Evolutionary conservation across 2,888 invertebrate genomes (phyloP).

Genomic region (Pemphredon lugubris): DNA sequence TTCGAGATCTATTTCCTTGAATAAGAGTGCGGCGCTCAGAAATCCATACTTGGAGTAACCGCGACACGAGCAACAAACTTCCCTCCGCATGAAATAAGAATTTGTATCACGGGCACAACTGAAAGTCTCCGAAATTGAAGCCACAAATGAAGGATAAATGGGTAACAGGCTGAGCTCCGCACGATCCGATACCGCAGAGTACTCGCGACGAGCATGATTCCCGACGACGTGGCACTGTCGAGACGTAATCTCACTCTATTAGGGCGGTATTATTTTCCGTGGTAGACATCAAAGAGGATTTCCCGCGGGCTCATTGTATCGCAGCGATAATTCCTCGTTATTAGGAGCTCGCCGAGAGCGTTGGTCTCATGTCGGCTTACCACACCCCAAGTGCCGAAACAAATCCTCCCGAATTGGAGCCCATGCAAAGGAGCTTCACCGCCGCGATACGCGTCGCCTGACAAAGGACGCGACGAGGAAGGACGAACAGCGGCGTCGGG

Average conservation of each 20-base stretch:
- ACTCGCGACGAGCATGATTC: constrained; percentile 27
- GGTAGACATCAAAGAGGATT: constrained; percentile 80
- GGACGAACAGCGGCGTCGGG: constrained; percentile 37
- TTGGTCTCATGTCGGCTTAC: constrained; percentile 80
- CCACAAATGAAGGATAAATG: constrained; percentile 40
- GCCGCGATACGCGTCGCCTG: constrained; percentile 44
- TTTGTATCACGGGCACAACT: too few relatives aligned
- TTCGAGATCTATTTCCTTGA: too few relatives aligned
- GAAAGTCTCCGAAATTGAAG: constrained; percentile 18
- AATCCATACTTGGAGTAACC: too few relatives aligned
- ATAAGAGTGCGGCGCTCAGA: too few relatives aligned
- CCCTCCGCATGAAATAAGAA: too few relatives aligned
- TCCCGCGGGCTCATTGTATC: constrained; percentile 75
- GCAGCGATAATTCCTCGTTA: constrained; percentile 80
- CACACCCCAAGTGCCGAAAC: constrained; percentile 80
- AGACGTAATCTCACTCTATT: constrained; percentile 77
- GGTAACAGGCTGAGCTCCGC: constrained; percentile 24
- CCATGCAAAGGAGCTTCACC: constrained; percentile 75
- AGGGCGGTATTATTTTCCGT: constrained; percentile 78
- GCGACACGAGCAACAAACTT: too few relatives aligned
- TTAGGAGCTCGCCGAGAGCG: constrained; percentile 73
- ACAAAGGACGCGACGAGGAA: constrained; percentile 65
- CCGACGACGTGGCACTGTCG: constrained; percentile 5
- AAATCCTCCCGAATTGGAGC: constrained; percentile 80
- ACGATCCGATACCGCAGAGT: constrained; percentile 9